Percentiles rank a stretch among this genome's conserved stretches.
Evolutionary conservation across 1,140 invertebrate genomes (phyloP).

Genomic region (Radopholus similis): DNA sequence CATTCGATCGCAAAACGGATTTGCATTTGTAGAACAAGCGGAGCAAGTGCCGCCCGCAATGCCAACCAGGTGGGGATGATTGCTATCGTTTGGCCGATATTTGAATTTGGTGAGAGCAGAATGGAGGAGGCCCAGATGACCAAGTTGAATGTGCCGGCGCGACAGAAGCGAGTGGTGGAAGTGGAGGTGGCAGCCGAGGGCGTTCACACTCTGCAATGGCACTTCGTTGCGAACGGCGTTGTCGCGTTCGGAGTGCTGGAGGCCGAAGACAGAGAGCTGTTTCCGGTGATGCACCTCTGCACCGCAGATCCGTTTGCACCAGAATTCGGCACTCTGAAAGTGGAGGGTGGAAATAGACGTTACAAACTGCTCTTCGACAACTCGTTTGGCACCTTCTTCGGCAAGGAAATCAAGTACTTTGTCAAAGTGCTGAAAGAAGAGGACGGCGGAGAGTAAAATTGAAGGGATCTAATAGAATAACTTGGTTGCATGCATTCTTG

Average conservation of each 20-base stretch:
- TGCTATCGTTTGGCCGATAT: constrained; percentile 30
- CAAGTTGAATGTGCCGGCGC: constrained; percentile 35
- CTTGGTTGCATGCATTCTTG: too few relatives aligned
- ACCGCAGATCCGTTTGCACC: constrained; percentile 25
- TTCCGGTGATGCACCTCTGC: neutral
- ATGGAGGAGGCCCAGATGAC: constrained; percentile 22
- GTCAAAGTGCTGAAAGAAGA: neutral
- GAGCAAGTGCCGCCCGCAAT: neutral
- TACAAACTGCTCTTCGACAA: constrained; percentile 40
- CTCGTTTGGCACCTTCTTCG: constrained; percentile 30
- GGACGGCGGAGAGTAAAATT: neutral
- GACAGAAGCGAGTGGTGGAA: constrained; percentile 20
- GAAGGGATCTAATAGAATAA: too few relatives aligned
- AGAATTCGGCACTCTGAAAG: constrained; percentile 20
- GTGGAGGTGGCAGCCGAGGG: constrained; percentile 12
- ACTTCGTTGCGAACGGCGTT: constrained; percentile 31
- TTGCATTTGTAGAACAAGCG: too few relatives aligned
- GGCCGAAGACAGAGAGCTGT: constrained; percentile 8
- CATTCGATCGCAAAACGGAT: too few relatives aligned
- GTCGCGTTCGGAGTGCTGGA: constrained; percentile 29
- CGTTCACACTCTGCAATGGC: constrained; percentile 32
- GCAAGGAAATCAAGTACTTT: constrained; percentile 34
- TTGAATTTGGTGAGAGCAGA: constrained; percentile 22
- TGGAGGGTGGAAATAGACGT: constrained; percentile 11
- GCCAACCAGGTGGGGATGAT: constrained; percentile 22